Evolutionary conservation across 2,797 vertebrate species (phyloP).

Genomic region (Telmatherina bonti): DNA sequence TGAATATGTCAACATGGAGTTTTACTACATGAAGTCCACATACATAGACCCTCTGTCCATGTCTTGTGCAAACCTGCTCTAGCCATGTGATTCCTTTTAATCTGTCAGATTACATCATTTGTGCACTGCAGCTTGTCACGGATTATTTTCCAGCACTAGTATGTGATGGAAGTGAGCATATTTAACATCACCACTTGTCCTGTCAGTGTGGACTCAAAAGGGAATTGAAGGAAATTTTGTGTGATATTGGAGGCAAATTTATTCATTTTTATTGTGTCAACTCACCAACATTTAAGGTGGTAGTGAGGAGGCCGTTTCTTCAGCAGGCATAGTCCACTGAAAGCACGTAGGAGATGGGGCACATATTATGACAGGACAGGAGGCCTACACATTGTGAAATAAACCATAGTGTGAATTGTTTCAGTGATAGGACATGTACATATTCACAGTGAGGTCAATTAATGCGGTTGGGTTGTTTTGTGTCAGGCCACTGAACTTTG

Average conservation of each 20-base stretch:
- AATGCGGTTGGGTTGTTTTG: constrained; percentile 45
- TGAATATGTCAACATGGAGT: not conserved
- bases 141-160: constrained; percentile 50
- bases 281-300: not conserved
- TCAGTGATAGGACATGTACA: constrained; percentile 29
- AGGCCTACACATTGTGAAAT: not conserved
- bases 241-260: too few relatives aligned
- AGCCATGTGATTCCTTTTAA: constrained; percentile 44
- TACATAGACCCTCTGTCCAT: not conserved
- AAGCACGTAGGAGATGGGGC: constrained; percentile 25
- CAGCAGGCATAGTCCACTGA: not conserved
- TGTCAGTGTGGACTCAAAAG: constrained; percentile 18
- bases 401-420: constrained; percentile 8
- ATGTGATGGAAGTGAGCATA: constrained; percentile 25
- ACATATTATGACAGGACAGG: constrained; percentile 11
- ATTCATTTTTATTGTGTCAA: not conserved
- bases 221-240: not conserved
- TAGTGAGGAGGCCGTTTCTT: not conserved
- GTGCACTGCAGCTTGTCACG: constrained; percentile 7
- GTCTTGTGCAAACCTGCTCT: constrained; percentile 1
- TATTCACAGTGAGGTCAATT: constrained; percentile 45
- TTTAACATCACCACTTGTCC: constrained; percentile 28
- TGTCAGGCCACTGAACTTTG: constrained; percentile 46
- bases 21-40: not conserved
- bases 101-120: constrained; percentile 48